Conservation (phyloP, 2,113 vertebrate genomes). For the Bambusicola thoracicus region DNA sequence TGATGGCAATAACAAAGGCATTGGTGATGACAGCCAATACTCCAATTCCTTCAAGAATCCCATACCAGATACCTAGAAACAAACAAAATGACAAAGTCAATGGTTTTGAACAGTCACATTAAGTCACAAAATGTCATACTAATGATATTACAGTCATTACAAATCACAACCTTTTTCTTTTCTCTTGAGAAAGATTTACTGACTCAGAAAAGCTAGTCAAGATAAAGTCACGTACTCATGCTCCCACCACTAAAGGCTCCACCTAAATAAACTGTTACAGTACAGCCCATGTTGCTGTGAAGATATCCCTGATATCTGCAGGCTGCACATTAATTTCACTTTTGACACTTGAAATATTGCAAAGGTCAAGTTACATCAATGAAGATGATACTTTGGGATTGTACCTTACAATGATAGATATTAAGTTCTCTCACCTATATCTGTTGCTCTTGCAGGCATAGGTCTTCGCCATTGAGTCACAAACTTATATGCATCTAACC, state of each 20-base stretch:
- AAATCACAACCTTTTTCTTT: background rate
- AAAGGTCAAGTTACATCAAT: background rate
- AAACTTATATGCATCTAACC: slow-evolving; percentile 98
- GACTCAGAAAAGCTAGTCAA: background rate
- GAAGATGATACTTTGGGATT: background rate
- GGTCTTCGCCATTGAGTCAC: slow-evolving; percentile 97
- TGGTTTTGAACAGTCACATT: background rate
- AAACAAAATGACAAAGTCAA: background rate
- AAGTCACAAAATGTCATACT: background rate
- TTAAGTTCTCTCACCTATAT: slow-evolving; percentile 87
- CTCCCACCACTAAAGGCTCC: background rate
- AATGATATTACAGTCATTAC: background rate
- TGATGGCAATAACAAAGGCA: slow-evolving; percentile 98
- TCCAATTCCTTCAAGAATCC: slow-evolving; percentile 96
- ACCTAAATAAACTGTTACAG: background rate
- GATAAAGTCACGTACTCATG: background rate
- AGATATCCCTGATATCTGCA: background rate
- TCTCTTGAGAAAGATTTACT: background rate
- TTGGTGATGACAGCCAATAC: slow-evolving; percentile 98
- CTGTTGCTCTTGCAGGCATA: slow-evolving; percentile 94
- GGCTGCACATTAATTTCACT: background rate
- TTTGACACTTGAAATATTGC: background rate
- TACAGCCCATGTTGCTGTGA: background rate
- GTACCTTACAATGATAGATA: background rate
- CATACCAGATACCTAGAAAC: slow-evolving; percentile 94